These are phyloP conservation scores for Alauda arvensis DNA, from an alignment of 2,797 vertebrate species.

Conservation along the genomic window DNA sequence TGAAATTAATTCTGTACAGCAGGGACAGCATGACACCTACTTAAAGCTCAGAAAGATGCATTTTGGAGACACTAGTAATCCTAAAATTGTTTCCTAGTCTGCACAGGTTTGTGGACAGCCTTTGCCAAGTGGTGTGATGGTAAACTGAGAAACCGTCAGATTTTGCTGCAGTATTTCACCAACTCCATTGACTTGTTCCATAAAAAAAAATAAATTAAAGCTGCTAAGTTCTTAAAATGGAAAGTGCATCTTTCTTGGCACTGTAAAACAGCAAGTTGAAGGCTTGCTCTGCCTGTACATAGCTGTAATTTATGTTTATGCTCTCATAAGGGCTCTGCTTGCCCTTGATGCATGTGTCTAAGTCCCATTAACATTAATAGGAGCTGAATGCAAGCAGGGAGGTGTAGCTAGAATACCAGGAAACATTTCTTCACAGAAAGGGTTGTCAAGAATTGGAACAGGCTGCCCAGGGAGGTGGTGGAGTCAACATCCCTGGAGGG, in stretches of 20 bases:
- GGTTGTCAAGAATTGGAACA: neutral
- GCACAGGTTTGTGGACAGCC: neutral
- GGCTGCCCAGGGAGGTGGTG: neutral
- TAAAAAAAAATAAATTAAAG: neutral
- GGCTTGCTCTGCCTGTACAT: neutral
- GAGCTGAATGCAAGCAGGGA: neutral
- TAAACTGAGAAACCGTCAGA: neutral
- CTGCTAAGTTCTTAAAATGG: slow-evolving; percentile 19
- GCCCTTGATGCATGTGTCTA: slow-evolving; percentile 23
- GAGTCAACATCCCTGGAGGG: neutral
- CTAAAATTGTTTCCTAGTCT: neutral
- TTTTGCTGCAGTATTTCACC: neutral
- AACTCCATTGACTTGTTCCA: neutral
- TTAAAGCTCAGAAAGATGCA: neutral
- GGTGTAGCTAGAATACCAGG: neutral
- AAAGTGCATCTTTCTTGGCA: slow-evolving; percentile 16
- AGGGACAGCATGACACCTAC: neutral
- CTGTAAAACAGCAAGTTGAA: neutral
- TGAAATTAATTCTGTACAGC: neutral
- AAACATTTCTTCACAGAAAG: neutral
- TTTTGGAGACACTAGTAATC: neutral
- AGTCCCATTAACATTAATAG: slow-evolving; percentile 41
- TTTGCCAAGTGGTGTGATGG: neutral
- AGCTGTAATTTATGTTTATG: slow-evolving; percentile 34
- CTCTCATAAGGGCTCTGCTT: neutral